A percentile compares a stretch with the other conserved stretches of the same genome.
Conservation (phyloP, 2,113 vertebrate species). For the Pungitius pungitius region DNA sequence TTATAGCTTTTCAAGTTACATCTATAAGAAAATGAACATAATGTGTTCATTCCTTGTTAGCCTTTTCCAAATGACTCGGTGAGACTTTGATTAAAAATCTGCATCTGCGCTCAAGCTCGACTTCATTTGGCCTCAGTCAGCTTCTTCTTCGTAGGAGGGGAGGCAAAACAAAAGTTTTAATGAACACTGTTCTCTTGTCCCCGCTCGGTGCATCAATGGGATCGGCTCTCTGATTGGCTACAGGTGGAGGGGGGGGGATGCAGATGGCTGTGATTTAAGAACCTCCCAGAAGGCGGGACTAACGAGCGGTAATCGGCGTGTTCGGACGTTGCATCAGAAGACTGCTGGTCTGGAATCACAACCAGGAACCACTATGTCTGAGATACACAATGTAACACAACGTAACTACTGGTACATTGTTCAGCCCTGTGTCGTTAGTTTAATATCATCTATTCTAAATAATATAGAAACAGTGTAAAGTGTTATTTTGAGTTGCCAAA, state of each 20-base stretch:
- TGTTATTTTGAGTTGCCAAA: slow-evolving; percentile 29
- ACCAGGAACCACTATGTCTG: background rate
- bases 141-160: background rate
- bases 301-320: slow-evolving; percentile 63
- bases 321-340: no score
- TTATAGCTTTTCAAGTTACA: slow-evolving; percentile 9
- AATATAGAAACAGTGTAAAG: background rate
- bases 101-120: background rate
- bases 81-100: slow-evolving; percentile 24
- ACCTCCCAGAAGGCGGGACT: slow-evolving; percentile 55
- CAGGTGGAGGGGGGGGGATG: slow-evolving; percentile 2
- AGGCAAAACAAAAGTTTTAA: slow-evolving; percentile 12
- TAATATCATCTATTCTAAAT: background rate
- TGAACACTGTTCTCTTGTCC: slow-evolving; percentile 2
- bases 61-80: slow-evolving; percentile 6
- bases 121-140: background rate
- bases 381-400: background rate
- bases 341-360: no score
- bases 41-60: slow-evolving; percentile 4
- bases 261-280: slow-evolving; percentile 72
- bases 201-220: slow-evolving; percentile 21
- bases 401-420: background rate
- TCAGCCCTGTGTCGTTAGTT: background rate
- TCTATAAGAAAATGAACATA: slow-evolving; percentile 29
- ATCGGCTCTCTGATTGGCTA: slow-evolving; percentile 49